Base-by-base conservation (phyloP, 1,140 invertebrate genomes). In the Sycobia sp. region DNA sequence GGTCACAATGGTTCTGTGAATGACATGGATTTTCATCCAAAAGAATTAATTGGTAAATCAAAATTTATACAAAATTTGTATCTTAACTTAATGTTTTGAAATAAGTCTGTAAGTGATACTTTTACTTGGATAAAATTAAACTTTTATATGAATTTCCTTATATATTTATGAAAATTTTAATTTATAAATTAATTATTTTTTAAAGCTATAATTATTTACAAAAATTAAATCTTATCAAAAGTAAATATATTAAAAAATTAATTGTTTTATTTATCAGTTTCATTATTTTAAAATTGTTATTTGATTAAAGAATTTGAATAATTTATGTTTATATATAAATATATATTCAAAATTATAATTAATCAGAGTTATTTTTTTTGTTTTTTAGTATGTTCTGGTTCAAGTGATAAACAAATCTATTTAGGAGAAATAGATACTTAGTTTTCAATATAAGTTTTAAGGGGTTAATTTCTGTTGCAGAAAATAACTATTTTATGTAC, bases 1-100 rank as follows among this genome's bases (percentile, higher is more conserved):
- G 98, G 98, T 0, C 98, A 99, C 79, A 93, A 95, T 79, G 98
- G 97, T 20, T 94, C 95, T 66, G 95, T 99, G 3, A 99, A 98
- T 77, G 95, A 96, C 75, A 89, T 97, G 1, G 92, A 96, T 78
- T 98, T 99, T 74, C 97, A 99, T 85, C 94, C 93, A 0, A 89
- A 87, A 46, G 96, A 99, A 80, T 94, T 97, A 8, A 93, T 99
- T 56, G 77, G 91, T 92, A 83, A 84, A n/a, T 4, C 29, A 32
- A 32, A 32, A 7, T 32, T 32, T 32, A 32, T 32, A 32, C 29
- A 7, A 32, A 4, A 32, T 32, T 32, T 32, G 29, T 32, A 32
- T 32, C 11, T 7, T 32, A 7, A 32, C 5, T 32, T 32, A 7
- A 7, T 32, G 11, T 32, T 11, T 7, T 4, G 11, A 7, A 32